Evolutionary conservation across 2,888 invertebrate species (phyloP).

Genomic region (Limnephilus rhombicus): DNA sequence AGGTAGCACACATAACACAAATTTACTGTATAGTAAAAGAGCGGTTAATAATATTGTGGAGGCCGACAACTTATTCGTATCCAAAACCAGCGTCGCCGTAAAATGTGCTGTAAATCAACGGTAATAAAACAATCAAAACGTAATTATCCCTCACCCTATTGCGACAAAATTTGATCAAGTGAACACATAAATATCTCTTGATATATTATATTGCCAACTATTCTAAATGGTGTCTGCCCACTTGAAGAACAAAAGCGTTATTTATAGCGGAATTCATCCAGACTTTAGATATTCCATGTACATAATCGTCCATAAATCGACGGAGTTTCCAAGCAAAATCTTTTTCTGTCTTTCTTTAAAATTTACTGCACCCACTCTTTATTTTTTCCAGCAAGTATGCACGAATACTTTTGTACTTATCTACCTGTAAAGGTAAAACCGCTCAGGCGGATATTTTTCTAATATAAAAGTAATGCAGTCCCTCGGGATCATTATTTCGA

Average conservation of each 20-base stretch:
- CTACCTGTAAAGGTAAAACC: conserved; percentile 37
- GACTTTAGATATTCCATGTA: conserved; percentile 49
- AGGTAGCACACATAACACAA: neutral
- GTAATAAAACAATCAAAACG: conserved; percentile 19
- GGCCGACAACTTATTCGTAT: neutral
- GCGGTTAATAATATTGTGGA: neutral
- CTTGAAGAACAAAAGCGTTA: conserved; percentile 53
- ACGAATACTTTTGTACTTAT: conserved; percentile 31
- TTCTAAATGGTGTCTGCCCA: conserved; percentile 48
- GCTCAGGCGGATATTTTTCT: conserved; percentile 54
- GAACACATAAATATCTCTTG: conserved; percentile 35
- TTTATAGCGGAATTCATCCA: conserved; percentile 49
- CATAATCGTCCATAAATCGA: conserved; percentile 64
- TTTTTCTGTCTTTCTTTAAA: conserved; percentile 58
- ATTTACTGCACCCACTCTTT: conserved; percentile 58
- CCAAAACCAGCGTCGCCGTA: neutral
- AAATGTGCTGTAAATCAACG: neutral
- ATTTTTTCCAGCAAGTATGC: conserved; percentile 23
- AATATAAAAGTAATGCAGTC: conserved; percentile 62
- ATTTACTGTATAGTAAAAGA: neutral
- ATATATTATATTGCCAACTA: conserved; percentile 26
- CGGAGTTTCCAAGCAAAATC: conserved; percentile 61
- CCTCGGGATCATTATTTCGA: conserved; percentile 61
- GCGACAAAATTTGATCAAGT: conserved; percentile 35
- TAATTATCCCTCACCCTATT: neutral